Evolutionary conservation across 2,797 vertebrate species (phyloP).

Genomic region (Lindbergichthys nudifrons): DNA sequence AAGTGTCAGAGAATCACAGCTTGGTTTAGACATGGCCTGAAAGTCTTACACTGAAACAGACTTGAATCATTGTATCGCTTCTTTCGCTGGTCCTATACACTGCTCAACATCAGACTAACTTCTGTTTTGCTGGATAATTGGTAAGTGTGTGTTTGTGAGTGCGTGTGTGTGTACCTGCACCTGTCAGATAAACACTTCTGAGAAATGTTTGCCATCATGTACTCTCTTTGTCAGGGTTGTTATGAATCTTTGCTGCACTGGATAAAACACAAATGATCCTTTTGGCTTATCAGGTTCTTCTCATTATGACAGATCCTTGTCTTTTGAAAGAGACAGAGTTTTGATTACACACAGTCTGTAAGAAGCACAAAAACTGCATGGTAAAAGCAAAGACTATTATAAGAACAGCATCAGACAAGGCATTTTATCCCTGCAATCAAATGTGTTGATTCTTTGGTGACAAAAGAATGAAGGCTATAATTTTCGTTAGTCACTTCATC

Average conservation of each 20-base stretch:
- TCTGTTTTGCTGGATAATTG: neutral
- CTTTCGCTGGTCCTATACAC: neutral
- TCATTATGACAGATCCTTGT: neutral
- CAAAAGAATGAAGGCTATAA: slow-evolving; percentile 31
- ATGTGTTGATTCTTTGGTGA: slow-evolving; percentile 17
- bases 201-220: slow-evolving; percentile 28
- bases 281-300: slow-evolving; percentile 17
- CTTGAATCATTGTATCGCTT: slow-evolving; percentile 15
- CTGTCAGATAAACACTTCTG: slow-evolving; percentile 39
- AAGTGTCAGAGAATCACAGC: slow-evolving; percentile 29
- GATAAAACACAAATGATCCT: slow-evolving; percentile 29
- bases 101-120: neutral
- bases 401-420: neutral
- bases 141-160: slow-evolving; percentile 4
- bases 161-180: slow-evolving; percentile 18
- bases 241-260: neutral
- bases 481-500: slow-evolving; percentile 51
- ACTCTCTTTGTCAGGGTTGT: slow-evolving; percentile 27
- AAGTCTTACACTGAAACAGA: slow-evolving; percentile 14
- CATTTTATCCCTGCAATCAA: slow-evolving; percentile 28
- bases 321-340: neutral
- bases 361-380: neutral
- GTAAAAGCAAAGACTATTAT: neutral
- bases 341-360: slow-evolving; percentile 6
- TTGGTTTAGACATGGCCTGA: neutral